Base-by-base conservation (phyloP, 1,140 invertebrate species). In the Sycobia sp. region DNA sequence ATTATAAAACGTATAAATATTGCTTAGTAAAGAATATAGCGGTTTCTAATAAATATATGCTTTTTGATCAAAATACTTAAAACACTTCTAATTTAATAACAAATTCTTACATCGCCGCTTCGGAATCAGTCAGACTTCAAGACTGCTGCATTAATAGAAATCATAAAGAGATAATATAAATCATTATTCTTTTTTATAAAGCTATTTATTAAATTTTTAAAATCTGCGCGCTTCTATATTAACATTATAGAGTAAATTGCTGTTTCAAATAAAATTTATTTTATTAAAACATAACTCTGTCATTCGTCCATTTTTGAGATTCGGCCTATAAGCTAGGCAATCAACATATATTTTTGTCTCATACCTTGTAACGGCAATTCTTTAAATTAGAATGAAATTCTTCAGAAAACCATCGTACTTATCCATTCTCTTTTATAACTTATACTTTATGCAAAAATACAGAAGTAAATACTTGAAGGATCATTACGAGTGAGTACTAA, bases 1-100 rank as follows among this genome's bases (percentile, higher is more conserved):
- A 71, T 72, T 76, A 72, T 65, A 76, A 78, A 75, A 78, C 46
- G 69, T 75, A 75, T 73, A 77, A 73, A 76, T 70, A 73, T 73
- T 74, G 67, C 67, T 74, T 69, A 72, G 67, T 75, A 69, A 69
- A 72, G 69, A 76, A 72, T 70, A 74, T 53, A 74, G 60, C 46
- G 68, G 39, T 56, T 56, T 61, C 32, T 62, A 56, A 66, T 62
- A 66, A 61, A 66, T 66, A 66, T 66, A 66, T 60, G 55, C 16
- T 65, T 65, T 55, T 39, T 46, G 43, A 55, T 62, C 60, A 57
- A 57, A 57, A 63, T 50, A 57, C 10, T 51, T 49, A 63, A 63
- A 63, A 57, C 34, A 57, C 36, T 55, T 57, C 36, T 63, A 63
- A 63, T 63, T 63, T 27, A 57, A 57, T 29, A 63, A 63, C 29